phyloP scores from a whole-genome alignment of 2,113 vertebrate species.

The Cyprinodon tularosa region DNA sequence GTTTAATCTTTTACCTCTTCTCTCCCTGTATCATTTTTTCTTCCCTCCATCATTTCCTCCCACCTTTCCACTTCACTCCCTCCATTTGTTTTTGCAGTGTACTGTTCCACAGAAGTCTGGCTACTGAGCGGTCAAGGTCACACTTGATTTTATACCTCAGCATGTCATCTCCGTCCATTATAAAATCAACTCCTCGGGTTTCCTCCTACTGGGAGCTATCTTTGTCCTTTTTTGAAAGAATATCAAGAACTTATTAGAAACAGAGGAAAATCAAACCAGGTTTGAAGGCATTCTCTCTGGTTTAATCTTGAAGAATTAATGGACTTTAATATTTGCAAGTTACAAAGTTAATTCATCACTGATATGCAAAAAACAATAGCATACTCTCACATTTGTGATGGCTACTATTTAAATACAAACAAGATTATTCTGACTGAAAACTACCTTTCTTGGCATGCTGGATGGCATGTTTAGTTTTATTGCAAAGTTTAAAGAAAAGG shows the following conservation, averaged over 20 bases:
- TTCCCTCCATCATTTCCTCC: slow-evolving; percentile 48
- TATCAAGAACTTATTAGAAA: slow-evolving; percentile 16
- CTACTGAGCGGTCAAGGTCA: slow-evolving; percentile 65
- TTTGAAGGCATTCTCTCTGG: not conserved
- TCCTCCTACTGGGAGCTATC: slow-evolving; percentile 2
- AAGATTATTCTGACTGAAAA: too few species aligned
- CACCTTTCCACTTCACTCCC: slow-evolving; percentile 41
- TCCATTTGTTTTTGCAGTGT: slow-evolving; percentile 63
- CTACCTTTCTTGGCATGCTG: too few species aligned
- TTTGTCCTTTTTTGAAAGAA: slow-evolving; percentile 12
- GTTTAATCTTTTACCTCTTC: slow-evolving; percentile 21
- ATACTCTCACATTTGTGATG: too few species aligned
- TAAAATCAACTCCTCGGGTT: slow-evolving; percentile 21
- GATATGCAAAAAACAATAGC: too few species aligned
- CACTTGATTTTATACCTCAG: slow-evolving; percentile 42
- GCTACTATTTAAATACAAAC: too few species aligned
- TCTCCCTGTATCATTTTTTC: slow-evolving; percentile 12
- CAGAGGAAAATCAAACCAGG: not conserved
- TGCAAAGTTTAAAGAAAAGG: too few species aligned
- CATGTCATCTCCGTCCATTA: slow-evolving; percentile 38
- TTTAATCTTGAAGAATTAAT: not conserved
- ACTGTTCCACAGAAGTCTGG: slow-evolving; percentile 54
- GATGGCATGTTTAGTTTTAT: too few species aligned
- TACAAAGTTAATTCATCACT: too few species aligned
- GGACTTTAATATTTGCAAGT: not conserved